Evolutionary conservation across 2,888 invertebrate species (phyloP), one percentile per base, ranked within the genome.

Genomic region (Mythimna vitellina): DNA sequence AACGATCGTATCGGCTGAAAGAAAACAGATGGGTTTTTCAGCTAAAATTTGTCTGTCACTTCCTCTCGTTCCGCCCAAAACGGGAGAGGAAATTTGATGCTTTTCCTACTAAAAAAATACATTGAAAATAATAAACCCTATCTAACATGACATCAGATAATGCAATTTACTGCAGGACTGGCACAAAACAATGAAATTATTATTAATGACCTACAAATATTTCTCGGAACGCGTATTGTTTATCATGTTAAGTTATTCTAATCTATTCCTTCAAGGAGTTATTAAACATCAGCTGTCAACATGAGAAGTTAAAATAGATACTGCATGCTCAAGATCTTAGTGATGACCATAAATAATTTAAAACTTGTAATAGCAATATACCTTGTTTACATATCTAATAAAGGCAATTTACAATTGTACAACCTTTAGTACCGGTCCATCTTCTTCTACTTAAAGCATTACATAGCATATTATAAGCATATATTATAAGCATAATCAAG

Each of bases 161-260:
- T 56, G 65, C 49, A 66, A 66, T 70, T 76, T 80, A 66, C 70
- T 38, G 56, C 58, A 61, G 38, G n/a, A 42, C 51, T 64, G 49
- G 22, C 51, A 62, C 9, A 71, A 65, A 78, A 78, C 81, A 80
- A 80, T 81, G 53, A 77, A 73, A 80, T 73, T 69, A 81, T 80
- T 81, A 81, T 78, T 73, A 51, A 70, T 73, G 70, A 81, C 78
- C 80, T 81, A 80, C 80, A 81, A 81, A 81, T 73, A 78, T 67
- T 80, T 81, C 82, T 80, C n/a, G 38, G 80, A 81, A 81, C 61
- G 57, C 53, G 49, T 42, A 14, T 65, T 65, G 70, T 76, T 76
- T 71, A 65, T 62, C 57, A 70, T 80, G 73, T 65, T 73, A 73
- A 80, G 57, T 70, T 73, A 80, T 80, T 80, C 64, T 62, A 80